Conservation (phyloP, 2,797 vertebrate species). For the Chelon labrosus region DNA sequence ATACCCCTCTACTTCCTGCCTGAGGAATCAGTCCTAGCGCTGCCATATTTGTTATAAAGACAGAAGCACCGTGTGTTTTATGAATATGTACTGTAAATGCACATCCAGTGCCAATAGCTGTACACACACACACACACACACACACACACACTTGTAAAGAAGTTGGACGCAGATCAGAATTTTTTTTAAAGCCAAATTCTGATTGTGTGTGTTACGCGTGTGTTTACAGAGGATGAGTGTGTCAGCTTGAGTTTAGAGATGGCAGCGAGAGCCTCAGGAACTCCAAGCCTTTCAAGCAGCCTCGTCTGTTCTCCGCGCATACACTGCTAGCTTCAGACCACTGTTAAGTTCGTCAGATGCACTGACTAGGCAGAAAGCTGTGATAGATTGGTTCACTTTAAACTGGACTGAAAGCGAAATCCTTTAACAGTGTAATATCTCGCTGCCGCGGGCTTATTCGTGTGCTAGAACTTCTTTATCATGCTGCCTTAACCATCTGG, state of each 20-base stretch:
- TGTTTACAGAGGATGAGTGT: constrained; percentile 46
- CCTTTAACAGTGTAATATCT: constrained; percentile 4
- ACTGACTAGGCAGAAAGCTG: constrained; percentile 28
- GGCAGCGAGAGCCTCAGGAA: constrained; percentile 47
- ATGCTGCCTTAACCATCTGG: neutral
- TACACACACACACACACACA: neutral
- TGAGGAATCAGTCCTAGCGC: constrained; percentile 36
- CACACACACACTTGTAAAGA: neutral
- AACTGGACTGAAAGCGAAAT: constrained; percentile 40
- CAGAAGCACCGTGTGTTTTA: constrained; percentile 14
- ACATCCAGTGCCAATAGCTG: constrained; percentile 1
- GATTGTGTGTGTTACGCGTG: constrained; percentile 27
- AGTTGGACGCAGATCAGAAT: constrained; percentile 22
- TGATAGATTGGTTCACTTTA: constrained; percentile 36
- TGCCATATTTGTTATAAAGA: constrained; percentile 41
- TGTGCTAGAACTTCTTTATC: neutral
- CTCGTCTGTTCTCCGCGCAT: constrained; percentile 38
- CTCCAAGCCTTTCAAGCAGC: constrained; percentile 44
- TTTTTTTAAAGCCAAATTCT: constrained; percentile 5
- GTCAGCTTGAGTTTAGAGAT: constrained; percentile 53
- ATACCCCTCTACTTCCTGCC: constrained; percentile 58
- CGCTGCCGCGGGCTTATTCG: neutral
- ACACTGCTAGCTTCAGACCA: constrained; percentile 27
- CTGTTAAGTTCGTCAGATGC: constrained; percentile 38
- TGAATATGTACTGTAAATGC: constrained; percentile 16